Conservation (phyloP, 2,113 vertebrate species). For the Argyrosomus japonicus region DNA sequence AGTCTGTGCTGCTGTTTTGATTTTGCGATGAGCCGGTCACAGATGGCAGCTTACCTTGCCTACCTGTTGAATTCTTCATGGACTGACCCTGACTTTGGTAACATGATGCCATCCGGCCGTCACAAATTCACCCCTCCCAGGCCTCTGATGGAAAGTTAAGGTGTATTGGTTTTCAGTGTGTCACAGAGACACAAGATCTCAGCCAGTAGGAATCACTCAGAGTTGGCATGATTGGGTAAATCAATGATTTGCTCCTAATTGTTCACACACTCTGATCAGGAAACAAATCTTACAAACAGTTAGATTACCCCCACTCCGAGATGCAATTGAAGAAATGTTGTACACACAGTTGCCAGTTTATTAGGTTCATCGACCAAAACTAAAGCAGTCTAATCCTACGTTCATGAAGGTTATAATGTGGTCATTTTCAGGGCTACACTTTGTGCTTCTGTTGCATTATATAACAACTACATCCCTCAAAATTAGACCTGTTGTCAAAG, state of each 20-base stretch:
- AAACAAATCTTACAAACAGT: not conserved
- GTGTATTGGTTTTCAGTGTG: conserved; percentile 55
- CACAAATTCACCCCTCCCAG: conserved; percentile 47
- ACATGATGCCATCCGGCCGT: conserved; percentile 64
- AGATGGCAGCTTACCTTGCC: conserved; percentile 55
- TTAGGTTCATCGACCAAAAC: not conserved
- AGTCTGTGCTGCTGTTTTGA: conserved; percentile 50
- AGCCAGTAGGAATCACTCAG: conserved; percentile 35
- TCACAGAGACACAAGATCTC: conserved; percentile 33
- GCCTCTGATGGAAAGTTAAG: conserved; percentile 68
- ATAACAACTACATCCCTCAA: too few relatives aligned
- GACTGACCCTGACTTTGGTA: conserved; percentile 62
- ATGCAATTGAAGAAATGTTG: not conserved
- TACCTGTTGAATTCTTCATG: conserved; percentile 82
- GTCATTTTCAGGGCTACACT: too few relatives aligned
- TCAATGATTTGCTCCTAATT: conserved; percentile 7
- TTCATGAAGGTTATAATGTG: too few relatives aligned
- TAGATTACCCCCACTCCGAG: not conserved
- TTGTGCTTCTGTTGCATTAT: too few relatives aligned
- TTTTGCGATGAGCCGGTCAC: conserved; percentile 52
- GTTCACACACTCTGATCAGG: not conserved
- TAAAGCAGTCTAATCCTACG: too few relatives aligned
- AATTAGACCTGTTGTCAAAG: not conserved
- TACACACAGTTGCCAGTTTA: not conserved
- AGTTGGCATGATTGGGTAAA: conserved; percentile 10